These are phyloP conservation scores for Heliangelus exortis DNA, from an alignment of 2,797 vertebrate species.

Conservation along the genomic window DNA sequence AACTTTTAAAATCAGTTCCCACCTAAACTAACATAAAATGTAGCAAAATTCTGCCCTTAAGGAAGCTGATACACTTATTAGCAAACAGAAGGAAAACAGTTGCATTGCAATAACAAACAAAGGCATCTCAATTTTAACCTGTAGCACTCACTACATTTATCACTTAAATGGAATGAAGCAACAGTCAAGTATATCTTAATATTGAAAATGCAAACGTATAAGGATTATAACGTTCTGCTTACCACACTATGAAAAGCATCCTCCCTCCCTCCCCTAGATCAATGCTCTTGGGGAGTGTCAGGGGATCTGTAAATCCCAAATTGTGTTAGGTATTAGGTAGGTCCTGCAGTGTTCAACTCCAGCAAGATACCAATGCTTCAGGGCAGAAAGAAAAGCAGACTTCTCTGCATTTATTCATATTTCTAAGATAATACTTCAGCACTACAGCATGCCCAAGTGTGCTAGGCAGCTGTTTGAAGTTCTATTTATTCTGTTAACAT, in stretches of 20 bases:
- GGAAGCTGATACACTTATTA: not conserved
- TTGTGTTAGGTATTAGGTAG: not conserved
- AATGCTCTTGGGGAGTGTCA: not conserved
- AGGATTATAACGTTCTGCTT: not conserved
- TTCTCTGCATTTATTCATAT: constrained; percentile 16
- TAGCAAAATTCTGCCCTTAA: not conserved
- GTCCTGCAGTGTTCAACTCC: not conserved
- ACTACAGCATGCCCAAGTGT: not conserved
- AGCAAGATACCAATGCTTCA: not conserved
- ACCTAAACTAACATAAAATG: not conserved
- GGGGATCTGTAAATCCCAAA: constrained; percentile 45
- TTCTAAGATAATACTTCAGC: constrained; percentile 20
- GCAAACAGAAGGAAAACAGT: not conserved
- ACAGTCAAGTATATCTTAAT: constrained; percentile 3
- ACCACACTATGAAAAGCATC: constrained; percentile 13
- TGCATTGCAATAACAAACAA: not conserved
- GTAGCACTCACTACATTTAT: not conserved
- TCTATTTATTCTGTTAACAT: not conserved
- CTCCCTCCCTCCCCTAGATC: not conserved
- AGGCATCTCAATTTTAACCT: not conserved
- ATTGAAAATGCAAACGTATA: not conserved
- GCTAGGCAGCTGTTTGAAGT: not conserved
- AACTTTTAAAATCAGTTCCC: not conserved
- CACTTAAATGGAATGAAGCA: not conserved
- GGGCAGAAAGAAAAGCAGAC: constrained; percentile 3